Conservation (phyloP, 2,797 vertebrate species). For the Macropodus opercularis region DNA sequence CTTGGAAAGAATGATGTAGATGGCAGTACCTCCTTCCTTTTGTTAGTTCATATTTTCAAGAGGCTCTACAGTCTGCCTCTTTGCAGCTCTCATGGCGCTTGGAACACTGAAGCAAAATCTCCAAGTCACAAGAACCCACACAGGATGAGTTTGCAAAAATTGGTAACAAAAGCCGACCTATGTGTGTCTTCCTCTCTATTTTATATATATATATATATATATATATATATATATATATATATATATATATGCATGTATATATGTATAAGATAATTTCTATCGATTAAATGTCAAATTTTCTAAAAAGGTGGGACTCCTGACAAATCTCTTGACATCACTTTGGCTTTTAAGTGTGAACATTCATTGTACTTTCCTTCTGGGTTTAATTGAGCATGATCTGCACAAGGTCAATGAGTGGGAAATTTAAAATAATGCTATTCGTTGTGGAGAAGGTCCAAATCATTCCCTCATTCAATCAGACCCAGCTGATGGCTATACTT, state of each 20-base stretch:
- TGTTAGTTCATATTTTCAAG: slow-evolving; percentile 79
- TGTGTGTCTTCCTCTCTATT: too few relatives aligned
- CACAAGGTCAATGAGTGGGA: slow-evolving; percentile 57
- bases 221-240: neutral
- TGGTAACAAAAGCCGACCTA: slow-evolving; percentile 31
- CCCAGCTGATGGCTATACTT: slow-evolving; percentile 52
- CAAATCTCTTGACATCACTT: slow-evolving; percentile 36
- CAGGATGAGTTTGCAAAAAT: slow-evolving; percentile 51
- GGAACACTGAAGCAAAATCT: slow-evolving; percentile 49
- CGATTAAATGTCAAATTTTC: slow-evolving; percentile 1
- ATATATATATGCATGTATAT: too few relatives aligned
- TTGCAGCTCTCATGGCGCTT: slow-evolving; percentile 56
- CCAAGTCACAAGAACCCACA: slow-evolving; percentile 41
- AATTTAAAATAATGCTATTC: slow-evolving; percentile 53
- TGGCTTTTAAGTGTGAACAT: slow-evolving; percentile 37
- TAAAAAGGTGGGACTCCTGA: slow-evolving; percentile 8
- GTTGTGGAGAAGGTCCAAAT: slow-evolving; percentile 45
- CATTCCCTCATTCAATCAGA: slow-evolving; percentile 39
- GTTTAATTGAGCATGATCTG: slow-evolving; percentile 56
- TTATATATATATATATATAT: neutral
- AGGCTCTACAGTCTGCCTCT: slow-evolving; percentile 71
- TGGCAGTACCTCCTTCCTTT: slow-evolving; percentile 68
- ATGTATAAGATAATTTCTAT: neutral
- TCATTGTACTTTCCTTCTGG: slow-evolving; percentile 43
- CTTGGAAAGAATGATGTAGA: slow-evolving; percentile 74